phyloP scores from a whole-genome alignment of 2,113 vertebrate species.

The Neofelis nebulosa region DNA sequence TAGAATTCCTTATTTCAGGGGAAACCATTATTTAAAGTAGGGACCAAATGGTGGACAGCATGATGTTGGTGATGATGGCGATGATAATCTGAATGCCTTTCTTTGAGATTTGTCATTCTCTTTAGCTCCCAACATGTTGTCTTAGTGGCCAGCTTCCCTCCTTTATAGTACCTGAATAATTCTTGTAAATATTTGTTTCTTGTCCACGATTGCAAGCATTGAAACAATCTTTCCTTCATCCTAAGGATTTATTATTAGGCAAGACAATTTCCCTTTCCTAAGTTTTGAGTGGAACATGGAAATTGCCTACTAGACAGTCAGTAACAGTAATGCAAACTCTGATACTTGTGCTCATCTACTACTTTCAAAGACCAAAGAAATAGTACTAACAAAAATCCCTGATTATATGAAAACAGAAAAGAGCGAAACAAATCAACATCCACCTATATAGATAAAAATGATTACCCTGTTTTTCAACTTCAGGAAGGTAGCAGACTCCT shows the following conservation, averaged over 20 bases:
- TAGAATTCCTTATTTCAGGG: background rate
- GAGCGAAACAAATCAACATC: background rate
- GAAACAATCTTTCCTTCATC: background rate
- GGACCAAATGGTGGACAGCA: background rate
- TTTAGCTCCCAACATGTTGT: background rate
- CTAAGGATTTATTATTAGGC: background rate
- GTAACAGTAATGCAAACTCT: background rate
- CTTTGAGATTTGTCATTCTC: background rate
- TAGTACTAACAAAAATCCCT: background rate
- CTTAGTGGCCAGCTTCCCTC: background rate
- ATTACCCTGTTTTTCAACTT: background rate
- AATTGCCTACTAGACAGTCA: background rate
- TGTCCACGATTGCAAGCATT: background rate
- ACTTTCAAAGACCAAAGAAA: constrained; percentile 11
- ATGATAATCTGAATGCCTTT: background rate
- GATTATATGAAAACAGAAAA: constrained; percentile 1
- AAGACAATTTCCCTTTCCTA: constrained; percentile 37
- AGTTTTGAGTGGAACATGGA: background rate
- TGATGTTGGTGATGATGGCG: background rate
- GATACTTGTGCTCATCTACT: background rate
- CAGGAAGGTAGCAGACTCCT: background rate
- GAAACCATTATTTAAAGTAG: constrained; percentile 9
- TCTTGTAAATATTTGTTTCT: constrained; percentile 4
- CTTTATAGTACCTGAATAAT: background rate
- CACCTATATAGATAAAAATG: background rate